These are phyloP conservation scores for Azemiops feae DNA, from an alignment of 2,113 vertebrate species.

Conservation along the genomic window DNA sequence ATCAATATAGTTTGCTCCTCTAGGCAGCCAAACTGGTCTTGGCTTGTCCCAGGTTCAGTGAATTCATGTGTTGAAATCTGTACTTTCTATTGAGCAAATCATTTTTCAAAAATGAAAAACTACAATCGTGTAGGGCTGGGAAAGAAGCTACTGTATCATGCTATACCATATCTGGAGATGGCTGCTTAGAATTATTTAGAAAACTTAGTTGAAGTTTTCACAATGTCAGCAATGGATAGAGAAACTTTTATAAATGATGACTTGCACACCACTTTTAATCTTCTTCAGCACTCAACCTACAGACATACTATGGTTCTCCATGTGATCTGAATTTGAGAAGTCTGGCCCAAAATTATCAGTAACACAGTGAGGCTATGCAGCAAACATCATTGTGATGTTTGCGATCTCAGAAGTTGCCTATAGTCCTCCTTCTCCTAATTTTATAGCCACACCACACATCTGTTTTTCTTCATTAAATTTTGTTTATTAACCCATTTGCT, in stretches of 20 bases:
- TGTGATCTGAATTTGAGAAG: neutral
- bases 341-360: neutral
- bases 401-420: no score
- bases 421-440: no score
- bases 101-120: neutral
- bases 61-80: neutral
- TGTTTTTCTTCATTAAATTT: no score
- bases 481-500: no score
- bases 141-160: neutral
- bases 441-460: no score
- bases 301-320: neutral
- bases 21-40: neutral
- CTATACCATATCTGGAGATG: neutral
- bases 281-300: neutral
- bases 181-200: neutral
- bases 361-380: neutral
- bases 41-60: neutral
- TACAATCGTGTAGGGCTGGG: neutral
- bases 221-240: neutral
- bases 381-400: no score
- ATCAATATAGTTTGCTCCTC: neutral
- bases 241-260: neutral
- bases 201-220: neutral
- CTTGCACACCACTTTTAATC: neutral
- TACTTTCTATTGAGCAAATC: neutral